A percentile compares a stretch with the other conserved stretches of the same genome.
Evolutionary conservation across 1,140 invertebrate species (phyloP).

Genomic region (Cherax quadricarinatus): DNA sequence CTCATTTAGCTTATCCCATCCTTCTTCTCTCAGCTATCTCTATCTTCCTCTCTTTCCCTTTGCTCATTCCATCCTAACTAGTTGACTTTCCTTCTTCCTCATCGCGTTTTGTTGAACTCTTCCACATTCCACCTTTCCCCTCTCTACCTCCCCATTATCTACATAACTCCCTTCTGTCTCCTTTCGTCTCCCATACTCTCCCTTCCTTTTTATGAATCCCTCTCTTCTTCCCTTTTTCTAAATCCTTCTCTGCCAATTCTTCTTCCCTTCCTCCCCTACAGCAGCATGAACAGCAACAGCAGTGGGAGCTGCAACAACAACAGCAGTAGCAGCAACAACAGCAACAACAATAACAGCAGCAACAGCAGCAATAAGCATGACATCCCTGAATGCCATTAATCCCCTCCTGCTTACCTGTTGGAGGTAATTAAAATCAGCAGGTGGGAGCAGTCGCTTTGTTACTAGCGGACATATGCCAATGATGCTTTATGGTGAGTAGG

Average conservation of each 20-base stretch:
- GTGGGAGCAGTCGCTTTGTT: conserved; percentile 19
- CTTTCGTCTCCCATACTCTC: not conserved
- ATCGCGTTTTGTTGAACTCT: not conserved
- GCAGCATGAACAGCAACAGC: not conserved
- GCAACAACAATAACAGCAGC: too few relatives aligned
- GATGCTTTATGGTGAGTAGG: not conserved
- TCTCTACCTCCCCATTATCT: too few relatives aligned
- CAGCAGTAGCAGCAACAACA: too few relatives aligned
- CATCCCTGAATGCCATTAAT: conserved; percentile 4
- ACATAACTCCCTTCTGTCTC: too few relatives aligned
- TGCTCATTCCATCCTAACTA: not conserved
- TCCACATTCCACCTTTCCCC: not conserved
- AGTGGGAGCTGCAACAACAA: not conserved
- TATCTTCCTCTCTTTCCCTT: not conserved
- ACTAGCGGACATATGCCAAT: not conserved
- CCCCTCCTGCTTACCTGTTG: conserved; percentile 25
- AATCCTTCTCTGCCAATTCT: too few relatives aligned
- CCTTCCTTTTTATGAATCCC: not conserved
- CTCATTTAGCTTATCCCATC: too few relatives aligned
- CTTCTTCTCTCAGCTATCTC: not conserved
- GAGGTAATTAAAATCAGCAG: conserved; percentile 38
- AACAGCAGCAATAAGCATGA: not conserved
- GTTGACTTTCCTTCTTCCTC: not conserved
- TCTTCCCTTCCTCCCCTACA: too few relatives aligned
- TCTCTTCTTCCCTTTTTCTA: too few relatives aligned